These are phyloP conservation scores for Poeciliopsis turrubarensis DNA, from an alignment of 2,113 vertebrate genomes.

Conservation along the genomic window DNA sequence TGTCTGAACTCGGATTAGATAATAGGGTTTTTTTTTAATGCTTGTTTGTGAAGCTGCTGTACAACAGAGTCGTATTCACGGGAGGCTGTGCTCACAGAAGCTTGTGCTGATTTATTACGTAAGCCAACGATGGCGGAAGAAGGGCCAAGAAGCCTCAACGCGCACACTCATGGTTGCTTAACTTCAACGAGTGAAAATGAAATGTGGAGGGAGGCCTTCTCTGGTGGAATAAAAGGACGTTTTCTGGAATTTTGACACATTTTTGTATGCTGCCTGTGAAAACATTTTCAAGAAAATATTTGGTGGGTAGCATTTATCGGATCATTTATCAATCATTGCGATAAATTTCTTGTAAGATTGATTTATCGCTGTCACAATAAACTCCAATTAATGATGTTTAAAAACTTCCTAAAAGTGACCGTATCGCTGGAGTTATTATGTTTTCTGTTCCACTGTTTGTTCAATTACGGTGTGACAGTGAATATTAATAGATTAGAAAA, in stretches of 20 bases:
- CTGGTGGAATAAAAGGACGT: slow-evolving; percentile 1
- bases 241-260: slow-evolving; percentile 4
- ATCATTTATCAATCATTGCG: too few relatives aligned
- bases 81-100: slow-evolving; percentile 44
- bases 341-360: too few relatives aligned
- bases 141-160: slow-evolving; percentile 22
- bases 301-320: background rate
- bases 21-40: slow-evolving; percentile 41
- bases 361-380: too few relatives aligned
- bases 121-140: slow-evolving; percentile 51
- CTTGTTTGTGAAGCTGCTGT: slow-evolving; percentile 27
- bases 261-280: background rate
- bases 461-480: too few relatives aligned
- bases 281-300: background rate
- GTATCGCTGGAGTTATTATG: too few relatives aligned
- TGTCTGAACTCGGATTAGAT: slow-evolving; percentile 53
- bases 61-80: slow-evolving; percentile 49
- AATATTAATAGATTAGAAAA: too few relatives aligned
- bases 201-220: slow-evolving; percentile 6
- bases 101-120: slow-evolving; percentile 59
- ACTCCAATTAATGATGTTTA: too few relatives aligned
- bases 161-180: slow-evolving; percentile 1
- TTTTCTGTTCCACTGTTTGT: too few relatives aligned
- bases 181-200: slow-evolving; percentile 27
- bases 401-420: too few relatives aligned